These are phyloP conservation scores for Enteromius fasciolatus DNA, from an alignment of 2,797 vertebrate species.

Conservation along the genomic window DNA sequence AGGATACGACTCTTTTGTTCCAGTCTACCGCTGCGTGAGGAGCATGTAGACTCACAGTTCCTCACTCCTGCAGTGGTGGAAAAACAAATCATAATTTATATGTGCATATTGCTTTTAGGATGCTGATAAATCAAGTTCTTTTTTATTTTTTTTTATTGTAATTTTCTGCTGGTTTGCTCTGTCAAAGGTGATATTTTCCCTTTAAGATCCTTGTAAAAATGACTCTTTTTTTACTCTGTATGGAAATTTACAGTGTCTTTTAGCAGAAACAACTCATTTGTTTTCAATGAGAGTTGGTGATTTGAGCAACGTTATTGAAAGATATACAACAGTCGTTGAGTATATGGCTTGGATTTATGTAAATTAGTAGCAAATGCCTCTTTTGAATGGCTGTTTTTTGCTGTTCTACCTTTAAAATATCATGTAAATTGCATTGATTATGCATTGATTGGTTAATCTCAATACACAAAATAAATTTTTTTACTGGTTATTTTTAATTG, in stretches of 20 bases:
- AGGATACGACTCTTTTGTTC: constrained; percentile 3
- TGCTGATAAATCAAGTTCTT: neutral
- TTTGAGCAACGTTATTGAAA: neutral
- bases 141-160: neutral
- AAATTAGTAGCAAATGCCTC: neutral
- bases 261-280: neutral
- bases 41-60: neutral
- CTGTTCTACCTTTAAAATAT: neutral
- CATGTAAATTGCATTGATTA: neutral
- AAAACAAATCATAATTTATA: neutral
- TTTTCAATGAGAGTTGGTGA: neutral
- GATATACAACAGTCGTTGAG: neutral
- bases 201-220: neutral
- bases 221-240: neutral
- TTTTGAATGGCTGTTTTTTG: neutral
- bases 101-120: neutral
- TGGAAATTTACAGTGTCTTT: neutral
- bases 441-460: neutral
- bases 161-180: neutral
- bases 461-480: neutral
- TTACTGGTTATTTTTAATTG: neutral
- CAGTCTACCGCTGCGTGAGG: neutral
- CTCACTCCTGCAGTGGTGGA: neutral
- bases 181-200: neutral
- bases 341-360: neutral